A percentile compares a stretch with the other conserved stretches of the same genome.
These are phyloP conservation scores for Altica lythri DNA, from an alignment of 2,888 invertebrate species.

Conservation along the genomic window DNA sequence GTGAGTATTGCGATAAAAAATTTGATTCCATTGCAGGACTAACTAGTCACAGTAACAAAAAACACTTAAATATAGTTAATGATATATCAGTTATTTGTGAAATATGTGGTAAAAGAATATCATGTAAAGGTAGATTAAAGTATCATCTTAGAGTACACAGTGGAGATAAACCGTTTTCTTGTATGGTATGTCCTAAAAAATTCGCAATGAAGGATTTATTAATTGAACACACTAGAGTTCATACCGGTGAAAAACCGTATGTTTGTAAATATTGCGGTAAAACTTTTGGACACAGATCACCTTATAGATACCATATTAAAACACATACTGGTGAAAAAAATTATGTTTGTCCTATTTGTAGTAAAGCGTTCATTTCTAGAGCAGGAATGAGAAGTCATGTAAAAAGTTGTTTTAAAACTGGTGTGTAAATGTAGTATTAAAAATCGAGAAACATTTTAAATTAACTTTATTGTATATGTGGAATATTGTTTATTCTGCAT, in stretches of 20 bases:
- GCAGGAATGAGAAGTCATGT: conserved; percentile 52
- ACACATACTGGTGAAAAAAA: conserved; percentile 67
- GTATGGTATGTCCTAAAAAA: conserved; percentile 57
- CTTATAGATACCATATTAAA: conserved; percentile 64
- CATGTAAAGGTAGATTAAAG: conserved; percentile 51
- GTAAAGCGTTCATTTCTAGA: conserved; percentile 51
- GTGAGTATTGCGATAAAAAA: conserved; percentile 52
- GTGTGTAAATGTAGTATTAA: too few species aligned
- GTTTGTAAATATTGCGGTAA: conserved; percentile 50
- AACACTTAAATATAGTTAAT: conserved; percentile 47
- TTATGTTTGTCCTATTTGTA: conserved; percentile 57
- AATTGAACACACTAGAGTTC: conserved; percentile 46
- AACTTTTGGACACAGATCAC: conserved; percentile 63
- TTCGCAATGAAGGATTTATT: conserved; percentile 58
- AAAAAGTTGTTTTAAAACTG: conserved; percentile 50
- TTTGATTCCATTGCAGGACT: conserved; percentile 50
- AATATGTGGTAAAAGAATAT: conserved; percentile 52
- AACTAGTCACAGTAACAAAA: conserved; percentile 45
- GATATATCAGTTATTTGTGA: conserved; percentile 58
- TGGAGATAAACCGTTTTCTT: conserved; percentile 58
- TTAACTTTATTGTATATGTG: too few species aligned
- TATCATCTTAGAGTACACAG: conserved; percentile 52
- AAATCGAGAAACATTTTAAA: too few species aligned
- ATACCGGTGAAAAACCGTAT: conserved; percentile 53
- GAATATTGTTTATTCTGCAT: too few species aligned